A percentile compares a stretch with the other conserved stretches of the same genome.
Evolutionary conservation across 2,888 invertebrate species (phyloP).

Genomic region (Caenorhabditis doughertyi): DNA sequence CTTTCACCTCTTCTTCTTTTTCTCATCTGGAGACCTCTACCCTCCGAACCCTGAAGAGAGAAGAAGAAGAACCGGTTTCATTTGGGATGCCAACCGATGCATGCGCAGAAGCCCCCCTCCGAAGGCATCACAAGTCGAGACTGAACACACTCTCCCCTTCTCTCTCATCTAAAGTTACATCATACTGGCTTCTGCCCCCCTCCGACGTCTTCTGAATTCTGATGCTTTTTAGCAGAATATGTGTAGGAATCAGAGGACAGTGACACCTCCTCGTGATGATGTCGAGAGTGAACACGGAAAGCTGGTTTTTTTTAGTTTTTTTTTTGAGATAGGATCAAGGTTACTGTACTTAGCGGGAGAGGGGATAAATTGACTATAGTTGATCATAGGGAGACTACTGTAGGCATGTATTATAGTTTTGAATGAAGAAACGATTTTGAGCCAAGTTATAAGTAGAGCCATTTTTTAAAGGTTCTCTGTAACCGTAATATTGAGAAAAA

Average conservation of each 20-base stretch:
- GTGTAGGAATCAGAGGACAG: constrained; percentile 13
- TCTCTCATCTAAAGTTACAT: constrained; percentile 29
- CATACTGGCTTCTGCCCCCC: constrained; percentile 4
- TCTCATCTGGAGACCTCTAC: constrained; percentile 5
- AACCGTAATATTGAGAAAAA: too few relatives aligned
- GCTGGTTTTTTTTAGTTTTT: constrained; percentile 17
- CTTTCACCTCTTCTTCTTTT: constrained; percentile 49
- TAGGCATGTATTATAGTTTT: too few relatives aligned
- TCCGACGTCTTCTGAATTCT: too few relatives aligned
- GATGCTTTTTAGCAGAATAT: neutral
- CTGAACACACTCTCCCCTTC: constrained; percentile 34
- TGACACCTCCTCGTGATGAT: constrained; percentile 7
- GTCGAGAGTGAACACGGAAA: constrained; percentile 33
- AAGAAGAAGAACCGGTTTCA: constrained; percentile 42
- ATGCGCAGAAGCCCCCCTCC: neutral
- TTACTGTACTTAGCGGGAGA: constrained; percentile 25
- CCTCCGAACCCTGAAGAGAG: neutral
- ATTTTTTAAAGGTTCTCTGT: too few relatives aligned
- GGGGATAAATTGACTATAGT: neutral
- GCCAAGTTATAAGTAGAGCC: too few relatives aligned
- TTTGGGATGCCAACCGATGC: constrained; percentile 18
- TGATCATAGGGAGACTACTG: too few relatives aligned
- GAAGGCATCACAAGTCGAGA: constrained; percentile 35
- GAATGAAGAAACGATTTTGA: too few relatives aligned
- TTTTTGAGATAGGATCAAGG: constrained; percentile 9